A percentile compares a stretch with the other conserved stretches of the same genome.
phyloP scores from a whole-genome alignment of 2,888 invertebrate genomes.

The Apamea epomidion region DNA sequence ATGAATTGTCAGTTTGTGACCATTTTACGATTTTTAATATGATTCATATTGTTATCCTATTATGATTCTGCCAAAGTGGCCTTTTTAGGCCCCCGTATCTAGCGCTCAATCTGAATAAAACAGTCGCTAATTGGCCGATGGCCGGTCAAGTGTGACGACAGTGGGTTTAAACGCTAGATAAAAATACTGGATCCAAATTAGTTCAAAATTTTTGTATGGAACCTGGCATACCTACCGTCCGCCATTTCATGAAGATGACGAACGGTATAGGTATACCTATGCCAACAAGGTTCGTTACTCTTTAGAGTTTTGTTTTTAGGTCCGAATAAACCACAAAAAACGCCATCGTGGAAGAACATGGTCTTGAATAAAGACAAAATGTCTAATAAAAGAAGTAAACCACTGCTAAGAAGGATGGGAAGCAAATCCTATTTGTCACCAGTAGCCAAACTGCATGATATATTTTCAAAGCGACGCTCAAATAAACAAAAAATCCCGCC shows the following conservation, averaged over 20 bases:
- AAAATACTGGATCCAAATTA: neutral
- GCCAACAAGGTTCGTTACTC: neutral
- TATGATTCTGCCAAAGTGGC: too few species aligned
- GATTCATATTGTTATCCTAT: too few species aligned
- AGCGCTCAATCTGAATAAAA: neutral
- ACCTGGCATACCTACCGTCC: neutral
- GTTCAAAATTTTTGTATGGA: neutral
- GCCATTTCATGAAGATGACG: neutral
- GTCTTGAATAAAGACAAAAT: slow-evolving; percentile 9
- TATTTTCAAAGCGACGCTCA: neutral
- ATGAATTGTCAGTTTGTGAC: too few species aligned
- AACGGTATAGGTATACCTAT: neutral
- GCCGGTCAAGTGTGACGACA: neutral
- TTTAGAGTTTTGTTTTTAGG: neutral
- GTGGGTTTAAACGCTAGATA: neutral
- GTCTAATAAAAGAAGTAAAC: slow-evolving; percentile 6
- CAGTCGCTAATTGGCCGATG: neutral
- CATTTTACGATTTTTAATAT: too few species aligned
- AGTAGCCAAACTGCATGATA: slow-evolving; percentile 7
- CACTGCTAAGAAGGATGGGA: slow-evolving; percentile 18
- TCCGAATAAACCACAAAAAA: neutral
- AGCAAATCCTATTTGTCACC: slow-evolving; percentile 21
- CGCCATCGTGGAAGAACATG: slow-evolving; percentile 4
- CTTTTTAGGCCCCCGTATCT: too few species aligned
- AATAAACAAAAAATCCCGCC: neutral